Base-by-base conservation (phyloP, 2,797 vertebrate species). In the Coranthus polyacanthus region DNA sequence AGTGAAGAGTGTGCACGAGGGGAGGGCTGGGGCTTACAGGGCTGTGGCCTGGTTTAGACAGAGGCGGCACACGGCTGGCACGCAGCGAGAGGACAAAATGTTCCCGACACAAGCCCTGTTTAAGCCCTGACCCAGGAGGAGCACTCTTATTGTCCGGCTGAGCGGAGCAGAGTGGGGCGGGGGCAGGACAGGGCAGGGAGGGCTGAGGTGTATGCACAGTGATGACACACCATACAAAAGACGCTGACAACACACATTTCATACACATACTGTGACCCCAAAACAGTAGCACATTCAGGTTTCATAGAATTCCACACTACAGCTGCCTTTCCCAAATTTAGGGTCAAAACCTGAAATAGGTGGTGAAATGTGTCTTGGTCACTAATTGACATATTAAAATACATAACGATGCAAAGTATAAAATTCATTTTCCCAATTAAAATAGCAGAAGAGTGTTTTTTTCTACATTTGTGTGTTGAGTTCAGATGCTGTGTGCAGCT, bases 61-160 rank as follows among this genome's bases (percentile, higher is more conserved):
- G 66, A 74, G 70, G 49, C 54, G 20, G 68, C 66, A 42, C 59
- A 69, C 12, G 32, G 68, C 75, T 67, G 65, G 87, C 78, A 77
- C 61, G 20, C 81, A 72, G 45, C 3, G 2, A 52, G 49, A 75
- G 88, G 83, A 92, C 90, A 90, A 75, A 89, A 91, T 90, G 88
- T 92, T 89, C 88, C 83, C 58, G 43, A 83, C 54, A 3, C 77
- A 71, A 74, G 55, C 71, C 52, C 6, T 68, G 43, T 39, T 46
- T 79, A 87, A 89, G 69, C 74, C 65, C 58, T 47, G 57, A 60
- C 57, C 39, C 63, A 63, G 44, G 47, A 73, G 75, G 52, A 16
- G 52, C 44, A 18, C 60, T 56, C 22, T 65, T 50, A 81, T 50
- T 75, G 79, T 84, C 62, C 72, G 46, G 43, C 51, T 34, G 29